These are phyloP conservation scores for Apis cerana DNA, from an alignment of 1,140 invertebrate genomes.

Conservation along the genomic window DNA sequence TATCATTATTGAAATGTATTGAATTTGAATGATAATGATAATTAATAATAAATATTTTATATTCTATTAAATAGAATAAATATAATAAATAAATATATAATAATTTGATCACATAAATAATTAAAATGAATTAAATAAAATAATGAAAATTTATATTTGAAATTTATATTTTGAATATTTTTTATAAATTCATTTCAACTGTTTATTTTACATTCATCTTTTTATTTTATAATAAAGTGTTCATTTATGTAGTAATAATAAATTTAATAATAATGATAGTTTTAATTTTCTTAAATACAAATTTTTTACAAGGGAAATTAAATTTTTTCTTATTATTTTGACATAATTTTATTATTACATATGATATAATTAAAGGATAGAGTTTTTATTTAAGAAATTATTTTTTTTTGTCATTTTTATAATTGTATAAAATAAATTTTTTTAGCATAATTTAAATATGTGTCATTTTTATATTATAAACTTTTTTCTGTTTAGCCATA, in stretches of 20 bases:
- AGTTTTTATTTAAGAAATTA: background rate
- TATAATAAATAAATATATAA: background rate
- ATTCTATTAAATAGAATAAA: no score
- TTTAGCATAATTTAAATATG: no score
- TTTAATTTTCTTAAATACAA: no score
- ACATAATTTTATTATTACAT: no score
- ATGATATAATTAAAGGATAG: background rate
- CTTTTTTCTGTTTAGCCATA: no score
- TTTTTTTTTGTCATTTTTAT: background rate
- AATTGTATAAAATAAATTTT: no score
- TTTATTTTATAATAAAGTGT: background rate
- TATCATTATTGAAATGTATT: background rate
- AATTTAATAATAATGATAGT: background rate
- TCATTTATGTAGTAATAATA: background rate
- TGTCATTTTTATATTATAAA: no score
- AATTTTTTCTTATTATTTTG: no score
- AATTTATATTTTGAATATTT: background rate
- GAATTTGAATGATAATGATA: background rate
- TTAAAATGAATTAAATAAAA: background rate
- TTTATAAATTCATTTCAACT: background rate
- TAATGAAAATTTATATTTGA: background rate
- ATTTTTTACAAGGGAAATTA: no score
- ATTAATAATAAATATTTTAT: no score
- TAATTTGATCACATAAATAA: background rate
- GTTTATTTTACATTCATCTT: background rate